These are phyloP conservation scores for Salmo trutta DNA, from an alignment of 2,797 vertebrate species.

Conservation along the genomic window DNA sequence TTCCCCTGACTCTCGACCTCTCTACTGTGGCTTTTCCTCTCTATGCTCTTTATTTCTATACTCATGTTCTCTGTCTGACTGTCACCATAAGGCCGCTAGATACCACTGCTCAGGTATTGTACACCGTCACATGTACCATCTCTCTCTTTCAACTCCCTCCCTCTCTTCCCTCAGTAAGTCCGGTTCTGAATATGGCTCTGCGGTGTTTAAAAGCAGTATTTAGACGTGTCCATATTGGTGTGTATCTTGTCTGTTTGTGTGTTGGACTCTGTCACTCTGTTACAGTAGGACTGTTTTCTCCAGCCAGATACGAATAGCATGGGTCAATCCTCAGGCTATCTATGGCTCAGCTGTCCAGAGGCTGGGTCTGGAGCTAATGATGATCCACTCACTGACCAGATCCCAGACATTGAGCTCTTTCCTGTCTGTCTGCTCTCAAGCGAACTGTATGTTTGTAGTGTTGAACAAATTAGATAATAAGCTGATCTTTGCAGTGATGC, in stretches of 20 bases:
- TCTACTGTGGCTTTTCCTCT: neutral
- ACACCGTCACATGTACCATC: neutral
- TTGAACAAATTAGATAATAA: too few species aligned
- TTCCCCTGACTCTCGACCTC: neutral
- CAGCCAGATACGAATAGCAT: neutral
- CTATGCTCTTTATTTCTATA: neutral
- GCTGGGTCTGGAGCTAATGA: neutral
- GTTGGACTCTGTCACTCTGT: conserved; percentile 14
- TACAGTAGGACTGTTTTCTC: neutral
- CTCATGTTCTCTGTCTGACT: neutral
- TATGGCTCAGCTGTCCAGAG: neutral
- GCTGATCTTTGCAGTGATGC: too few species aligned
- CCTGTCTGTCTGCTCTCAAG: neutral
- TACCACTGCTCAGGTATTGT: neutral
- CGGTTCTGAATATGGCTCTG: conserved; percentile 17
- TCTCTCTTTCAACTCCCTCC: neutral
- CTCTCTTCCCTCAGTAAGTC: conserved; percentile 8
- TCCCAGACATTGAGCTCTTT: neutral
- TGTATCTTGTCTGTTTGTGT: conserved; percentile 11
- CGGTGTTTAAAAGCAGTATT: conserved; percentile 10
- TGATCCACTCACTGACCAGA: neutral
- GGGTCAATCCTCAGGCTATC: neutral
- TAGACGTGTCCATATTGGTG: conserved; percentile 1
- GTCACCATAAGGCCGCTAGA: neutral
- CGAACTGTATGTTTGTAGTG: too few species aligned